Evolutionary conservation across 2,797 vertebrate species (phyloP), one percentile per base, ranked within the genome.

Genomic region (Sebastes steindachneri): DNA sequence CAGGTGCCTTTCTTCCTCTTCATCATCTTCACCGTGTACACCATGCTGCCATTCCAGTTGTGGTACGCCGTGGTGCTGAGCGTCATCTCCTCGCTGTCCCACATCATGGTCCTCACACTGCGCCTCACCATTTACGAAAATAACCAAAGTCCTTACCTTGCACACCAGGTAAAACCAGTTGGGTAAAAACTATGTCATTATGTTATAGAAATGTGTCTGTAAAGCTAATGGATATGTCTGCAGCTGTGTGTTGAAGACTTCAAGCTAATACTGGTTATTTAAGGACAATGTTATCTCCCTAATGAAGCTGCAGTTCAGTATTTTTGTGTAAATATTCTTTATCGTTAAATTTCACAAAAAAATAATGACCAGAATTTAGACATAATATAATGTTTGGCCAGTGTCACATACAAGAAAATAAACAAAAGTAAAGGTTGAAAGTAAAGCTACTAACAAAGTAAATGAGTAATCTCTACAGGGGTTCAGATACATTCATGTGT

Each of bases 1-100:
- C 74, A 99, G 98, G 98, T 98, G 80, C 97, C 98, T 21, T 98
- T 98, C 92, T 99, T 99, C 92, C 96, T 99, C 62, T 99, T 99
- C 88, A 93, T 99, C 82, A 96, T 98, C 92, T 99, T 99, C 86
- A 97, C 97, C 0, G 97, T 97, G 67, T 99, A 98, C 88, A 99
- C 97, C 19, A 97, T 99, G 96, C 93, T 99, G 79, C 98, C 98
- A 4, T 97, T 99, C 93, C 96, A 97, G 90, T 94, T 96, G 94
- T 91, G 90, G 93, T 96, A 95, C 0, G 98, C 98, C 5, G 84
- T 98, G 29, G 87, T 93, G 9, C 88, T 97, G 75, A 97, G 97
- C 1, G 21, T 95, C 29, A 21, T 97, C 90, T 96, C 97, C 68
- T 97, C 96, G 2, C 31, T 97, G 68, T 99, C 97, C 41, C 97